These are phyloP conservation scores for Papilio dardanus DNA, from an alignment of 1,140 invertebrate species.

Conservation along the genomic window DNA sequence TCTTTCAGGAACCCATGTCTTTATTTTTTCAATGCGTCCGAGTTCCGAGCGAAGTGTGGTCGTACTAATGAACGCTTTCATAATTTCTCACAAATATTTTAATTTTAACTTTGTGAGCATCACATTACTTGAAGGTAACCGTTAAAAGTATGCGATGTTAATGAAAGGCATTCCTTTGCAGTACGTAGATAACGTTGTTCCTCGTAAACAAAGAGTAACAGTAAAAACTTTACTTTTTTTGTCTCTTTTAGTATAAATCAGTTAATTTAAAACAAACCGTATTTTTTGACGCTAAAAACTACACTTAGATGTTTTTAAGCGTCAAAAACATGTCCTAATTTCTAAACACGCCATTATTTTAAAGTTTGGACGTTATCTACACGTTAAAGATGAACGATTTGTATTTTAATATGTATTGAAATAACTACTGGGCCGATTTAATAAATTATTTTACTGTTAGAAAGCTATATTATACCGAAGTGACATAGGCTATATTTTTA, in stretches of 20 bases:
- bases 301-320: no score
- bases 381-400: no score
- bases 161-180: constrained; percentile 57
- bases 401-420: no score
- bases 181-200: constrained; percentile 29
- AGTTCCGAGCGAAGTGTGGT: constrained; percentile 31
- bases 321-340: no score
- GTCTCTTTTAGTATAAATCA: background rate
- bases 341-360: no score
- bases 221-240: constrained; percentile 19
- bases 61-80: constrained; percentile 51
- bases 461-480: no score
- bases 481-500: no score
- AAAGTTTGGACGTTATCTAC: no score
- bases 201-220: constrained; percentile 8
- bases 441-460: no score
- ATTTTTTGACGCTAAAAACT: no score
- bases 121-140: constrained; percentile 45
- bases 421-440: no score
- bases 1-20: background rate
- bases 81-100: constrained; percentile 60
- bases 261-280: background rate
- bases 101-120: constrained; percentile 56
- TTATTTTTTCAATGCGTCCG: constrained; percentile 24
- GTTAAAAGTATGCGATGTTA: constrained; percentile 50